phyloP scores from a whole-genome alignment of 2,888 invertebrate species.

The Rhagophthalmus giganteus region DNA sequence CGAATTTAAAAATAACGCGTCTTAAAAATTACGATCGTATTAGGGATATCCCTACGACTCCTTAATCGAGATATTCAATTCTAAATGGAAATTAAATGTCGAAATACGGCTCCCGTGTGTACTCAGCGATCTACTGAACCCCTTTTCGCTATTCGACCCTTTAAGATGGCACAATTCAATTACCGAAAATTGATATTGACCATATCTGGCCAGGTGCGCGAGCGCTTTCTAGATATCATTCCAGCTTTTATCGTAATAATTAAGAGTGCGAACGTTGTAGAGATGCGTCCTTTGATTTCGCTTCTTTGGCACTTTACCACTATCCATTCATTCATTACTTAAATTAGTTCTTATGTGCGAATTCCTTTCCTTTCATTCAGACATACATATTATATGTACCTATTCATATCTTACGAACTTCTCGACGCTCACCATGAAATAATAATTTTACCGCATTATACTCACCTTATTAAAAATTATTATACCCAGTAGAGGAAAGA shows the following conservation, averaged over 20 bases:
- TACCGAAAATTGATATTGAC: conserved; percentile 47
- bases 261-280: conserved; percentile 26
- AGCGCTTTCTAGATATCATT: conserved; percentile 24
- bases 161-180: conserved; percentile 43
- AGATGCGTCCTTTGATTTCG: conserved; percentile 4
- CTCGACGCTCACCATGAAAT: neutral
- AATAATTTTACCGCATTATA: too few species aligned
- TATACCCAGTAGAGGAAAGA: too few species aligned
- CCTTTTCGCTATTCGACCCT: conserved; percentile 39
- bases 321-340: neutral
- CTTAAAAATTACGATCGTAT: too few species aligned
- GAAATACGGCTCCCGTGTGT: conserved; percentile 33
- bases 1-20: neutral
- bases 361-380: neutral
- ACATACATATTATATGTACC: neutral
- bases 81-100: conserved; percentile 1
- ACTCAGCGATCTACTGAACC: conserved; percentile 26
- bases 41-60: too few species aligned
- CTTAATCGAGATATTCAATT: too few species aligned
- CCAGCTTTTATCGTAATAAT: conserved; percentile 36
- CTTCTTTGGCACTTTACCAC: neutral
- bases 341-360: neutral
- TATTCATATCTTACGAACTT: neutral
- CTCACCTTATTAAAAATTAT: too few species aligned
- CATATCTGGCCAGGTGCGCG: conserved; percentile 42